These are phyloP conservation scores for Geococcyx californianus DNA, from an alignment of 2,113 vertebrate species.

Conservation along the genomic window DNA sequence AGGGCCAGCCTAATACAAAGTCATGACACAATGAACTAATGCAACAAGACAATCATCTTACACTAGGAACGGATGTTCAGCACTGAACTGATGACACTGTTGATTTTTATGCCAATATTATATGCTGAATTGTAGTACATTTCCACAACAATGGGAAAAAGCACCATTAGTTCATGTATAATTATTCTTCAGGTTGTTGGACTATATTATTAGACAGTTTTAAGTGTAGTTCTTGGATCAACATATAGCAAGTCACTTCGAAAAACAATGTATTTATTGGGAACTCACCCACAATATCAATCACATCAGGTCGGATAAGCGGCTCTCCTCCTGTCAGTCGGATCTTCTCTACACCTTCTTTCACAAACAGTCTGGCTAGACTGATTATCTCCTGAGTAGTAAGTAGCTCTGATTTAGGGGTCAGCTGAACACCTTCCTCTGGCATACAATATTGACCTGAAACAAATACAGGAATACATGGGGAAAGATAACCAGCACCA, in stretches of 20 bases:
- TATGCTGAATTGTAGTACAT: neutral
- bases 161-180: neutral
- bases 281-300: slow-evolving; percentile 89
- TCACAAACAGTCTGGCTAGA: slow-evolving; percentile 89
- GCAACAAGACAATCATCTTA: neutral
- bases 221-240: neutral
- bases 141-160: neutral
- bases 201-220: neutral
- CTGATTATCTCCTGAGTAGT: slow-evolving; percentile 86
- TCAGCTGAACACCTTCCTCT: slow-evolving; percentile 91
- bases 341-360: slow-evolving; percentile 94
- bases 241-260: neutral
- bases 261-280: neutral
- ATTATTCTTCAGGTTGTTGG: neutral
- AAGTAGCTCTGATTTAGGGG: slow-evolving; percentile 86
- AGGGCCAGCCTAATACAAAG: neutral
- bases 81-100: neutral
- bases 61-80: neutral
- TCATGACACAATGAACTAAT: neutral
- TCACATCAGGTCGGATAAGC: slow-evolving; percentile 89
- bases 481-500: neutral
- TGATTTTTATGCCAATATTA: neutral
- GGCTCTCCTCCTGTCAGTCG: slow-evolving; percentile 96
- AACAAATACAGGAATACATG: neutral
- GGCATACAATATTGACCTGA: slow-evolving; percentile 99